Conservation (phyloP, 2,797 vertebrate genomes). For the Merluccius polli region DNA sequence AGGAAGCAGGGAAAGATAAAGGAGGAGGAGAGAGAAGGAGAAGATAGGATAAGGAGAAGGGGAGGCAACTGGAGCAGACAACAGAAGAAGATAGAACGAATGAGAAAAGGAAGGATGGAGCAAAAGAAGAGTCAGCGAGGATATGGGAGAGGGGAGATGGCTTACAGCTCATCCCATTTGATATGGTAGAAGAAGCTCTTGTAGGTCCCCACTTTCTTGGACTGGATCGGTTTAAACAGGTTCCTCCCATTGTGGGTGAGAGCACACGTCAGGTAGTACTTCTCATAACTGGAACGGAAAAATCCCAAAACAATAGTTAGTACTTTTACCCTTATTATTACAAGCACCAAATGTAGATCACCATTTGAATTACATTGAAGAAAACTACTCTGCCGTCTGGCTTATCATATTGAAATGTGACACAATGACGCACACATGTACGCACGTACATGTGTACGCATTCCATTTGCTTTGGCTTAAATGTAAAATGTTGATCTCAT, state of each 20-base stretch:
- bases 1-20: neutral
- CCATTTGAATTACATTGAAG: neutral
- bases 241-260: constrained; percentile 93
- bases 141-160: constrained; percentile 30
- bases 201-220: constrained; percentile 94
- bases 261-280: constrained; percentile 92
- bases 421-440: too few species aligned
- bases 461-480: too few species aligned
- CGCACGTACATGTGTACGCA: neutral
- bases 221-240: constrained; percentile 94
- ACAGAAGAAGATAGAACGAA: neutral
- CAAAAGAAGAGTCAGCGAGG: neutral
- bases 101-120: neutral
- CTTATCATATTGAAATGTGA: neutral
- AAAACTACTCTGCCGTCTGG: neutral
- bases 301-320: neutral
- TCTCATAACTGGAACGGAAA: constrained; percentile 84
- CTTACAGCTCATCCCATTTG: constrained; percentile 98
- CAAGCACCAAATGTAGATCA: neutral
- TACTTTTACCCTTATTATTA: neutral
- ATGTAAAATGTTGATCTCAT: too few species aligned
- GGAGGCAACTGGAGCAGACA: neutral
- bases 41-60: neutral
- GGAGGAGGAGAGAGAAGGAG: neutral
- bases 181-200: constrained; percentile 97